These are phyloP conservation scores for Coelopa pilipes DNA, from an alignment of 2,888 invertebrate species.

Conservation along the genomic window DNA sequence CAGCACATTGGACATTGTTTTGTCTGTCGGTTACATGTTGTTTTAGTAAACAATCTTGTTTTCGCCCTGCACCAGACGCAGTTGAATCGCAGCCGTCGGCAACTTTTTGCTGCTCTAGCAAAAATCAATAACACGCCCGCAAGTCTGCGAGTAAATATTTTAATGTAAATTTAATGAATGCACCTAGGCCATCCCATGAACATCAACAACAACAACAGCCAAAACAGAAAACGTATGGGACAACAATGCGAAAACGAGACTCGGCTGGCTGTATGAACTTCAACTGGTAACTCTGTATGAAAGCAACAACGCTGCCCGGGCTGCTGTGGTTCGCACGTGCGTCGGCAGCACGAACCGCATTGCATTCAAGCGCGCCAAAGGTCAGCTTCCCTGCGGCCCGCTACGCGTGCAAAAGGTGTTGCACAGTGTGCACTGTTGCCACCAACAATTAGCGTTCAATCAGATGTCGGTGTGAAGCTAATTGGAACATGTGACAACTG, in stretches of 20 bases:
- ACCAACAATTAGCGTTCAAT: conserved; percentile 1
- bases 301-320: no score
- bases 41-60: conserved; percentile 52
- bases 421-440: conserved; percentile 44
- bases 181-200: conserved; percentile 2
- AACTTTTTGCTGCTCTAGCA: conserved; percentile 54
- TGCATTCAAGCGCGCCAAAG: conserved; percentile 56
- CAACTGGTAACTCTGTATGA: no score
- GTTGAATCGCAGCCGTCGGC: conserved; percentile 38
- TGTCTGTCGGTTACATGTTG: conserved; percentile 46
- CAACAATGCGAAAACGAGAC: no score
- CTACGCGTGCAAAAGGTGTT: conserved; percentile 47
- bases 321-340: neutral
- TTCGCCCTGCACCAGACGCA: conserved; percentile 20
- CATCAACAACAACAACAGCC: no score
- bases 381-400: conserved; percentile 51
- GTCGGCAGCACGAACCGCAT: neutral
- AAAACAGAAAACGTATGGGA: no score
- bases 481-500: neutral
- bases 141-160: conserved; percentile 40
- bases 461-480: neutral
- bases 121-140: conserved; percentile 58
- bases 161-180: conserved; percentile 26
- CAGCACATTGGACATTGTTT: conserved; percentile 38
- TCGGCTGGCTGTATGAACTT: no score